phyloP scores from a whole-genome alignment of 2,888 invertebrate species.

The Ashinkailepas kermadecensis region DNA sequence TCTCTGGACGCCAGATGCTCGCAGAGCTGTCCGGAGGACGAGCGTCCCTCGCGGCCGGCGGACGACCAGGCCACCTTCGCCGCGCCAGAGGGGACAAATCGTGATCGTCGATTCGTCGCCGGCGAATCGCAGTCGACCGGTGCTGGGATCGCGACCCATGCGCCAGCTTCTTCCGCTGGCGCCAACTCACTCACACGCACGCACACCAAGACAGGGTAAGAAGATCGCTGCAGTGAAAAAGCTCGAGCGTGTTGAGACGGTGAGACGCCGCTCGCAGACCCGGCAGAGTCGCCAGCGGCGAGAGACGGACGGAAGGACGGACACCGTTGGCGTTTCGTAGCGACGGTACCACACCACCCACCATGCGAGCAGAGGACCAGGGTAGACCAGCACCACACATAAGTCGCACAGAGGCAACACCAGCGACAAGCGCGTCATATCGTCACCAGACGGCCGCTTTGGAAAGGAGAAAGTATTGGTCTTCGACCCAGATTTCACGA shows the following conservation, averaged over 20 bases:
- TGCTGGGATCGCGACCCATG: no score
- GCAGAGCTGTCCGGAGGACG: background rate
- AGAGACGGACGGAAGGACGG: background rate
- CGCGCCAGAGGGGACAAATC: no score
- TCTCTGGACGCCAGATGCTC: background rate
- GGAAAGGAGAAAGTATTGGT: no score
- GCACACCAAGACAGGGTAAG: background rate
- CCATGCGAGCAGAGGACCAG: background rate
- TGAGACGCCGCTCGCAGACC: no score
- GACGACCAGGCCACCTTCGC: no score
- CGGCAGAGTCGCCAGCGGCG: background rate
- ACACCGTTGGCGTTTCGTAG: background rate
- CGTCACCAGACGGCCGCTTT: no score
- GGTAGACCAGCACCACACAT: background rate
- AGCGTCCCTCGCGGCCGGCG: no score
- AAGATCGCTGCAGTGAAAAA: background rate
- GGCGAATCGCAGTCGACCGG: background rate
- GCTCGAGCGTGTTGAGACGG: background rate
- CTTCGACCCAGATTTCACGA: no score
- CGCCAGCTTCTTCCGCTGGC: background rate
- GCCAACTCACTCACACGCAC: background rate
- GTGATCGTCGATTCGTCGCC: background rate
- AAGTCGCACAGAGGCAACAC: no score
- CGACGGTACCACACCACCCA: conserved; percentile 17
- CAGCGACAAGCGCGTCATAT: no score